Percentiles rank a stretch among this genome's conserved stretches.
These are phyloP conservation scores for Calameuta filiformis DNA, from an alignment of 2,888 invertebrate genomes.

Conservation along the genomic window DNA sequence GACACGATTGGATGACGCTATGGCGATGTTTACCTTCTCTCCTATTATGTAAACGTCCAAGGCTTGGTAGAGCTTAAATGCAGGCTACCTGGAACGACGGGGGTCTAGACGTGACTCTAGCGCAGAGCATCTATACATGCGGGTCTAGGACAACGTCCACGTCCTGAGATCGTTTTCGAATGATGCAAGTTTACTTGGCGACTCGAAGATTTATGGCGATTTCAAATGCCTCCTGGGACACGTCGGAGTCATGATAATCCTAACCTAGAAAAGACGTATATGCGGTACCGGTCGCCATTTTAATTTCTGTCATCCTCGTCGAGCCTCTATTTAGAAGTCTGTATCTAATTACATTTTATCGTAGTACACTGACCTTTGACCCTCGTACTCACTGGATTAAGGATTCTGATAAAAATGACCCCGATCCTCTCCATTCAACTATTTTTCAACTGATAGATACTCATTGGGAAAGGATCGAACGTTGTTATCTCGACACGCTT, in stretches of 20 bases:
- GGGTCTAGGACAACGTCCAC: background rate
- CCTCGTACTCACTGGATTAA: background rate
- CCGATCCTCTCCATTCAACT: background rate
- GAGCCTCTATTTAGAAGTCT: background rate
- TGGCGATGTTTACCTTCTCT: background rate
- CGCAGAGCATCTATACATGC: background rate
- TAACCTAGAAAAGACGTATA: slow-evolving; percentile 15
- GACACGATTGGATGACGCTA: background rate
- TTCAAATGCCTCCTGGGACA: background rate
- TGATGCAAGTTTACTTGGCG: background rate
- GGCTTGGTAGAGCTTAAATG: background rate
- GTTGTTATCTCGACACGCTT: background rate
- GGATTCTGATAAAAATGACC: background rate
- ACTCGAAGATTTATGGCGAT: background rate
- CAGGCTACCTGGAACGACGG: background rate
- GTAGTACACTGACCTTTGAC: background rate
- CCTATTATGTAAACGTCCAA: background rate
- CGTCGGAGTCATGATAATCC: slow-evolving; percentile 14
- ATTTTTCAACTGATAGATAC: background rate
- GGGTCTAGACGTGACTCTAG: background rate
- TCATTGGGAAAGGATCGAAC: background rate
- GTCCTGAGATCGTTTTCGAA: background rate
- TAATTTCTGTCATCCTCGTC: background rate
- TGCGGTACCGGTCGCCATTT: background rate
- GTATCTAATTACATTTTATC: background rate